These are phyloP conservation scores for Lithobius niger DNA, from an alignment of 1,140 invertebrate species.

Conservation along the genomic window DNA sequence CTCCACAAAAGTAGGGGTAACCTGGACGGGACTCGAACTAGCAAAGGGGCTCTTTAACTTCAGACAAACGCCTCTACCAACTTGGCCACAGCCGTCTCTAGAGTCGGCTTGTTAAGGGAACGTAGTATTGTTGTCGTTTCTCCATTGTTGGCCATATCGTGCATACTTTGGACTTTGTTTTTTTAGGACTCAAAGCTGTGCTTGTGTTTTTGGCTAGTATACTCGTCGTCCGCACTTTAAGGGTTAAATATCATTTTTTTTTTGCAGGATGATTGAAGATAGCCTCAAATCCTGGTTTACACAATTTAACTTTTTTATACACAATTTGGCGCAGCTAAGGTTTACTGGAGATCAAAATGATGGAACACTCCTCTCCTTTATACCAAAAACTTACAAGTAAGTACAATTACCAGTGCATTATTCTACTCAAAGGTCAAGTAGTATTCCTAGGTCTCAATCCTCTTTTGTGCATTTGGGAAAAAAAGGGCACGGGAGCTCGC, in stretches of 20 bases:
- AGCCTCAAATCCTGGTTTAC: conserved; percentile 58
- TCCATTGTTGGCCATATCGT: not conserved
- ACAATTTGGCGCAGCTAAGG: conserved; percentile 87
- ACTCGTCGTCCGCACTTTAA: no score
- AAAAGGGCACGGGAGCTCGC: no score
- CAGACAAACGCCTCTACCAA: no score
- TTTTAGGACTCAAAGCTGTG: not conserved
- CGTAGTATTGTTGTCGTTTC: not conserved
- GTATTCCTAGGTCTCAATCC: not conserved
- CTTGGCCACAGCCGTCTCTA: no score
- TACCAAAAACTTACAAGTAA: conserved; percentile 86
- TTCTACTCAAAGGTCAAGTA: not conserved
- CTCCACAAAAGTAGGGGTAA: no score
- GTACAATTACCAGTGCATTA: no score
- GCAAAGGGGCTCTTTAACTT: no score
- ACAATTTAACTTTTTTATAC: conserved; percentile 94
- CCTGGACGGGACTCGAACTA: no score
- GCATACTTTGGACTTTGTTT: not conserved
- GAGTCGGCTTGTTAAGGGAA: not conserved
- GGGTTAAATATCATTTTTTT: not conserved
- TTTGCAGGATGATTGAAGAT: conserved; percentile 31
- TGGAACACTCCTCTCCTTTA: conserved; percentile 76
- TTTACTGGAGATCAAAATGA: conserved; percentile 70
- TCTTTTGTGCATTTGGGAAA: not conserved
- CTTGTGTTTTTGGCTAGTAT: not conserved